A percentile compares a stretch with the other conserved stretches of the same genome.
phyloP scores from a whole-genome alignment of 2,888 invertebrate genomes.

The Apamea monoglypha region DNA sequence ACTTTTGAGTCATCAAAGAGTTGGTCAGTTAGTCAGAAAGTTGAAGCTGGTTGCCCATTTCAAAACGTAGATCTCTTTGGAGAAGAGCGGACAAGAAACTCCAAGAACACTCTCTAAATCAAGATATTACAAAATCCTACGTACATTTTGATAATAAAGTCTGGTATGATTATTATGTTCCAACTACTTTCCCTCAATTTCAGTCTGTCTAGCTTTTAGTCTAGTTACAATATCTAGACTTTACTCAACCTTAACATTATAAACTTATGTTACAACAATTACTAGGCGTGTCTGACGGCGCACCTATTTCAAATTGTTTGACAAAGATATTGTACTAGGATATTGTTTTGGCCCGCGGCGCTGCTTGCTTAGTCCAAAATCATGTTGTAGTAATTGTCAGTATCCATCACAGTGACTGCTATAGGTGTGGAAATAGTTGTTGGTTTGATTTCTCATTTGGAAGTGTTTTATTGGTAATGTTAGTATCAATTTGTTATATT shows the following conservation, averaged over 20 bases:
- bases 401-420: conserved; percentile 38
- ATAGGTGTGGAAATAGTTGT: conserved; percentile 26
- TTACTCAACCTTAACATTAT: conserved; percentile 32
- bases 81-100: not conserved
- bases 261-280: conserved; percentile 36
- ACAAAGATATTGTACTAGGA: conserved; percentile 40
- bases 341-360: conserved; percentile 50
- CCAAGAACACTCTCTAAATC: not conserved
- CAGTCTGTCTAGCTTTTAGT: not conserved
- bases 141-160: not conserved
- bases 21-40: not conserved
- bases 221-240: conserved; percentile 14
- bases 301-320: conserved; percentile 55
- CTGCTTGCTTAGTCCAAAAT: conserved; percentile 46
- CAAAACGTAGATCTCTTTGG: not conserved
- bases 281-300: conserved; percentile 50
- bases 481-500: conserved; percentile 3
- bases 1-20: not conserved
- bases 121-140: not conserved
- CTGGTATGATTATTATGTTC: not conserved
- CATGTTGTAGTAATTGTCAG: conserved; percentile 46
- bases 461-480: conserved; percentile 8
- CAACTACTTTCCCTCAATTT: conserved; percentile 11
- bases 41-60: not conserved
- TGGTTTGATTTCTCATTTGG: conserved; percentile 36